Evolutionary conservation across 2,113 vertebrate species (phyloP), one percentile per base, ranked within the genome.

Genomic region (Bothrops jararaca): DNA sequence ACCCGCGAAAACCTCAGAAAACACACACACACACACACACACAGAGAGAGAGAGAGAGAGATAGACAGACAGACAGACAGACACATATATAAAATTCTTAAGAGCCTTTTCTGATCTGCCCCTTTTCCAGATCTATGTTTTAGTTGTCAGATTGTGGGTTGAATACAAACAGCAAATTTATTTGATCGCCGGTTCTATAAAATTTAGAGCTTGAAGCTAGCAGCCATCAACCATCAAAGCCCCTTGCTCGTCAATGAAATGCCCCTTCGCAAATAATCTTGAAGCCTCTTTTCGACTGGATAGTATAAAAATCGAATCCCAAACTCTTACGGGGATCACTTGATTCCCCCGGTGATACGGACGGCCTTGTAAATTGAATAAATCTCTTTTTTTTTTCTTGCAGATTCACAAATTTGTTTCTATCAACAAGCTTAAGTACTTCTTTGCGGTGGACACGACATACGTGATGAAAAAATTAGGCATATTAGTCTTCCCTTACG

Each of bases 391-490:
- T 57, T 58, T 58, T 69, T 69, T n/a, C 26, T 80, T 39, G 60
- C 97, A 99, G 98, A 98, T 99, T 90, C 97, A 98, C 96, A 97
- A 98, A 91, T 99, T 98, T 93, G 98, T 99, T 97, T 98, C 98
- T 1, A 94, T 99, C 95, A 98, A 98, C 98, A 99, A 98, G 96
- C 96, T 99, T 97, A 99, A 99, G 95, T 98, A 99, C 94, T 99
- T 99, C 97, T 99, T 99, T n/a, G 98, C 98, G 0, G 98, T 99
- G 39, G 98, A 99, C 96, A 98, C 98, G 64, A 98, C 97, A 96
- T 99, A 99, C 3, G 98, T 99, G 11, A 92, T 98, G 95, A 99
- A 98, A 98, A 99, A 99, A 95, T 97, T 99, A 74, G 96, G 98
- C 91, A 97, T 99, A 5, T 97, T 99, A 92, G 96, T 98, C 97